A percentile compares a stretch with the other conserved stretches of the same genome.
phyloP scores from a whole-genome alignment of 2,888 invertebrate species.

The Amiota minor region DNA sequence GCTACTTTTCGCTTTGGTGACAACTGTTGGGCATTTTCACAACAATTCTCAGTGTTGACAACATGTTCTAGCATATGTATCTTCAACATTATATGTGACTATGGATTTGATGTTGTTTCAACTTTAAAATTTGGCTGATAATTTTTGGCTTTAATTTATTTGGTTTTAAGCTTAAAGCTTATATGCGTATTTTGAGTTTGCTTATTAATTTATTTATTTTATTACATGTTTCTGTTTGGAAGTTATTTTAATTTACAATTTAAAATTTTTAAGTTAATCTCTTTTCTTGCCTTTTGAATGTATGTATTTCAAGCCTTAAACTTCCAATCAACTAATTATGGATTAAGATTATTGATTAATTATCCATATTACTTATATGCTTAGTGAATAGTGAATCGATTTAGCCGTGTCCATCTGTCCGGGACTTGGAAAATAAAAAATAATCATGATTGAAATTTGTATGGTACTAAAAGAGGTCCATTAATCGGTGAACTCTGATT shows the following conservation, averaged over 20 bases:
- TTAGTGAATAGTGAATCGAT: too few relatives aligned
- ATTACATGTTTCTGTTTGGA: background rate
- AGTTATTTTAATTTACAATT: background rate
- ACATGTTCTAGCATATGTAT: slow-evolving; percentile 85
- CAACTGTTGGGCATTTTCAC: slow-evolving; percentile 59
- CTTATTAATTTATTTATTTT: background rate
- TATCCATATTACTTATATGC: too few relatives aligned
- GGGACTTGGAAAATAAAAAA: too few relatives aligned
- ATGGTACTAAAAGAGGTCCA: too few relatives aligned
- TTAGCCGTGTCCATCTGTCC: too few relatives aligned
- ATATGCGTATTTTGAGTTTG: slow-evolving; percentile 38
- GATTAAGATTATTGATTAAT: too few relatives aligned
- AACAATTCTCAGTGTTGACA: slow-evolving; percentile 77
- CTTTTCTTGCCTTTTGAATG: too few relatives aligned
- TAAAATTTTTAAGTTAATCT: too few relatives aligned
- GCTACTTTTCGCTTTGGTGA: slow-evolving; percentile 60
- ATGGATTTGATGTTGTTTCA: background rate
- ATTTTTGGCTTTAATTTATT: slow-evolving; percentile 35
- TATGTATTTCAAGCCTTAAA: too few relatives aligned
- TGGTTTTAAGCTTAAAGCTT: slow-evolving; percentile 54
- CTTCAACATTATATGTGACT: slow-evolving; percentile 77
- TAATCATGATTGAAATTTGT: too few relatives aligned
- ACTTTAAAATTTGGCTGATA: slow-evolving; percentile 31
- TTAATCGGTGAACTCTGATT: too few relatives aligned
- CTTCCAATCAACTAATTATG: too few relatives aligned